Base-by-base conservation (phyloP, 2,888 invertebrate species). In the Punctoribates punctum region DNA sequence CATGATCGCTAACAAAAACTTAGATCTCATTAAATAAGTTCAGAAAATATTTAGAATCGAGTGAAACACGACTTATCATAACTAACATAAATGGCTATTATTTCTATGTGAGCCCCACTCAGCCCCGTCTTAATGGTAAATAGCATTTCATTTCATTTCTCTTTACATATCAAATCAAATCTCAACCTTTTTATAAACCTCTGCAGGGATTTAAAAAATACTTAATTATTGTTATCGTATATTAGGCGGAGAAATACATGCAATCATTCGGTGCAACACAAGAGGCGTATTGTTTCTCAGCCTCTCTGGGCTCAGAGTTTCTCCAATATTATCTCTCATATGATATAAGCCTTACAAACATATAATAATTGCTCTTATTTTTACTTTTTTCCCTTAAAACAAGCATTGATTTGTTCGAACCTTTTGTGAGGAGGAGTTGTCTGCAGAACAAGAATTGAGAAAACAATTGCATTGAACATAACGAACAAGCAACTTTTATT, bases 171-270 rank as follows among this genome's bases (percentile, higher is more conserved):
- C 60, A 29, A 23, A 67, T 67, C 42, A 72, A 23, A 72, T 9
- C 11, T 5, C 1, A 8, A 17, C n/a, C 23, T 72, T 42, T 72
- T 72, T 72, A 72, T 72, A 42, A 42, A 72, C 6, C 72, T 46
- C 25, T 15, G 42, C 6, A 42, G 23, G 42, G 48, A 72, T 46
- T 72, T 42, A 46, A 46, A 23, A 48, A 72, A 72, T 46, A 25
- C 13, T 46, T 72, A 72, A 72, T 72, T 72, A 72, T 72, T 72
- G 65, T 65, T 65, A 72, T 72, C n/a, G 15, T 17, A 48, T 72
- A 48, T 72, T 42, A 72, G 48, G 72, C 48, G 72, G 48, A 46
- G 48, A 72, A 25, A 72, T 72, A 72, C 72, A 72, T 72, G 72
- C 46, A 72, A 72, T 72, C 25, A 72, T 25, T 72, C 70, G 46